Base-by-base conservation (phyloP, 2,113 vertebrate species). In the Corythornis cristatus region DNA sequence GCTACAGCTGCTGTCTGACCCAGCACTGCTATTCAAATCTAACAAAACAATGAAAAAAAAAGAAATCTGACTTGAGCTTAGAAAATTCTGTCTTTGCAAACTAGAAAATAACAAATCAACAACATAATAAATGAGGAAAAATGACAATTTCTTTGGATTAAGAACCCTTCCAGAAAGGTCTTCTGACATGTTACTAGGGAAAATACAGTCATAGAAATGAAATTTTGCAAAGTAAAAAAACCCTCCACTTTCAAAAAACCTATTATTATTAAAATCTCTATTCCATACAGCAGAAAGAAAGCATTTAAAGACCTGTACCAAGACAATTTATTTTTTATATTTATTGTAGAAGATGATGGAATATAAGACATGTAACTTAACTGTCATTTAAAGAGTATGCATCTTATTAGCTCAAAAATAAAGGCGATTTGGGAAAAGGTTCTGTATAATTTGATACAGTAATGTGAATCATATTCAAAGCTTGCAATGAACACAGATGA, bases 181-280 rank as follows among this genome's bases (percentile, higher is more conserved):
- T 79, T 83, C 80, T 78, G 67, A 90, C 23, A 86, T 3, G 50
- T 96, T 96, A 93, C 93, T 89, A 94, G 20, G 91, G 93, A 87
- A 96, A 89, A 82, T 87, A 90, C 51, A 60, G 64, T 51, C 67
- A 50, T 1, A 42, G 75, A 89, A 89, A 80, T 58, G 14, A 86
- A 95, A 91, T 56, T 65, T 64, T 68, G 25, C 80, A 70, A 16
- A 64, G 48, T 37, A 79, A 89, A 88, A 88, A 75, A 35, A 14
- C 23, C 37, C 37, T 37, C 37, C 37, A 31, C 67, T 93, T 67
- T 76, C 84, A 89, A n/a, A 73, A 62, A 61, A 90, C 37, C 37
- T 15, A 88, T 5, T 89, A 84, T 42, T 40, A 87, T 60, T 66
- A 37, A 94, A 77, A 80, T 25, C 6, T 67, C 62, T 64, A 18